Base-by-base conservation (phyloP, 2,888 invertebrate genomes). In the Strigamia maritima region DNA sequence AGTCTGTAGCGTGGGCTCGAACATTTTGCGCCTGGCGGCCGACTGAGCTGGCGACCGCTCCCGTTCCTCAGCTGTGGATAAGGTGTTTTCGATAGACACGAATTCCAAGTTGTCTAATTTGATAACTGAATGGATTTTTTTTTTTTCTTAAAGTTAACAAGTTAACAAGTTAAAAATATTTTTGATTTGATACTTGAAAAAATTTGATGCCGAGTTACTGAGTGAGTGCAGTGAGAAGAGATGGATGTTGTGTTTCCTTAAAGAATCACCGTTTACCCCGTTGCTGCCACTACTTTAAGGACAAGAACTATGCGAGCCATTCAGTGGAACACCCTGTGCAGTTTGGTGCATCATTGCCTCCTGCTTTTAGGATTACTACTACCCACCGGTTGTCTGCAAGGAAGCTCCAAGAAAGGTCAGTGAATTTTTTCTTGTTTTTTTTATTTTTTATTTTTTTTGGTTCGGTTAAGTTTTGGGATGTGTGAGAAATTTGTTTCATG, bases 261-360 rank as follows among this genome's bases (percentile, higher is more conserved):
- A 65, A 65, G 28, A 65, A 26, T 65, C 65, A 2, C 10, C 65
- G 24, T 14, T 28, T 26, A 65, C 12, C 65, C 65, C 65, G 22
- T 26, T 65, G 65, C 65, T 65, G 65, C 24, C 14, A 26, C 60
- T 14, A 65, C 65, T 26, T 26, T 16, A 16, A 65, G 24, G 24
- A 19, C 65, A 26, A n/a, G 65, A 65, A 65, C 65, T 65, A 65
- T 65, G 65, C 65, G 65, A 65, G 65, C 65, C 65, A 65, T 65
- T 65, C 65, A 65, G 28, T 65, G 65, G 65, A 65, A 65, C 65
- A 65, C 65, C 7, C 65, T 65, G 12, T 65, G 24, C 65, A 65
- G 65, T 65, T 65, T 65, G 65, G 65, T 65, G 65, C 65, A 24
- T 65, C 65, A 65, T 65, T 65, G 65, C 65, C 65, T 65, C 26